A percentile compares a stretch with the other conserved stretches of the same genome.
Conservation (phyloP, 2,888 invertebrate species). For the Rhabditophanes sp. region DNA sequence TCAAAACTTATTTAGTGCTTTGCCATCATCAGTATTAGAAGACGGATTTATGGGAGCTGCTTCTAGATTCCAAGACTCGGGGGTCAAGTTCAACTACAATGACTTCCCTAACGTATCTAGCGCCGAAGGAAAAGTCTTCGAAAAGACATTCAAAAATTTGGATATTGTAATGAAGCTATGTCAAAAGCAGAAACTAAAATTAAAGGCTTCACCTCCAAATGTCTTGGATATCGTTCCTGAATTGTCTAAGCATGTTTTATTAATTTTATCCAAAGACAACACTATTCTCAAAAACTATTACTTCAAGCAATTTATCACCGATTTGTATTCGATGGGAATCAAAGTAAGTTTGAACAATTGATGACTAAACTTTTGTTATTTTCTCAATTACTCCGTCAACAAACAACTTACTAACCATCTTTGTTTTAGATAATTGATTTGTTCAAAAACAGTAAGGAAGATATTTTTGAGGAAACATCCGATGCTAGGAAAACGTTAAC, state of each 20-base stretch:
- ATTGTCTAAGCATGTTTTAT: conserved; percentile 75
- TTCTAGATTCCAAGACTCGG: too few relatives aligned
- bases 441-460: conserved; percentile 63
- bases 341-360: conserved; percentile 52
- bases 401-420: conserved; percentile 1
- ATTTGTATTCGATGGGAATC: conserved; percentile 94
- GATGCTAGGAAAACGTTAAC: conserved; percentile 85
- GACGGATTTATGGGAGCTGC: too few relatives aligned
- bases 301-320: conserved; percentile 89
- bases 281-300: conserved; percentile 55
- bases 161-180: conserved; percentile 74
- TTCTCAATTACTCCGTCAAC: conserved; percentile 1
- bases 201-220: conserved; percentile 97
- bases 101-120: too few relatives aligned
- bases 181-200: conserved; percentile 72
- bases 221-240: conserved; percentile 96
- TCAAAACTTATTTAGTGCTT: too few relatives aligned
- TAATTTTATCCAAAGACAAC: conserved; percentile 25
- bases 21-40: too few relatives aligned
- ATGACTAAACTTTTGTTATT: conserved; percentile 8
- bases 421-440: conserved; percentile 60
- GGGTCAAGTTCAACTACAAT: too few relatives aligned
- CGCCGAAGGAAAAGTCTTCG: conserved; percentile 24
- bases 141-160: conserved; percentile 33
- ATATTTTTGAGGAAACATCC: conserved; percentile 82